phyloP scores from a whole-genome alignment of 2,888 invertebrate genomes.

The Tryphoninae sp. region DNA sequence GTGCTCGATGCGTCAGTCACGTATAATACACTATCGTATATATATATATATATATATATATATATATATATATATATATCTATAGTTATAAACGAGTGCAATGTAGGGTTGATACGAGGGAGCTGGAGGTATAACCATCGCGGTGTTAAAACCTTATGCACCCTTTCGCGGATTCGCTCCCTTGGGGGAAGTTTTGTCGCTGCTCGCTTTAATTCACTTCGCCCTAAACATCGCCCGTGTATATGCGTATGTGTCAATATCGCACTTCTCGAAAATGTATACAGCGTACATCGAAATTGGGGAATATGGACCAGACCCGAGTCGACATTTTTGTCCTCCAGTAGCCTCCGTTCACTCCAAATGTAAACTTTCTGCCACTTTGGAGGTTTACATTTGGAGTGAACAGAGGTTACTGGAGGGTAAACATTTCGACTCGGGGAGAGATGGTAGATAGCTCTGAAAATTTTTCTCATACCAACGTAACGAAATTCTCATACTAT shows the following conservation, averaged over 20 bases:
- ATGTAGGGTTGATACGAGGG: constrained; percentile 13
- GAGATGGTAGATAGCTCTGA: too few species aligned
- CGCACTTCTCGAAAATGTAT: constrained; percentile 17
- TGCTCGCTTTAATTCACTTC: constrained; percentile 77
- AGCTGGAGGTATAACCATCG: not conserved
- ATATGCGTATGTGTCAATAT: not conserved
- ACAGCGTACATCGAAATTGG: not conserved
- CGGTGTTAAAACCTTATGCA: constrained; percentile 61
- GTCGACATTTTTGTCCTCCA: too few species aligned
- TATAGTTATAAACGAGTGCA: not conserved
- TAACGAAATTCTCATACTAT: too few species aligned
- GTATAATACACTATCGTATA: not conserved
- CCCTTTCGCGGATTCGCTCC: constrained; percentile 62
- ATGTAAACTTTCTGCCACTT: too few species aligned
- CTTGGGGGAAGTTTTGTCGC: constrained; percentile 26
- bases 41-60: constrained; percentile 19
- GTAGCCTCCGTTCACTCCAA: too few species aligned
- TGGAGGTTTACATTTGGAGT: too few species aligned
- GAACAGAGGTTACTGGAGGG: too few species aligned
- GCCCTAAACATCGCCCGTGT: constrained; percentile 75
- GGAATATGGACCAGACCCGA: too few species aligned
- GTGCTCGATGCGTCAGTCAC: constrained; percentile 3
- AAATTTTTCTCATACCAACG: too few species aligned
- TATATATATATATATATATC: constrained; percentile 26
- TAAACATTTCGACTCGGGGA: too few species aligned